Evolutionary conservation across 2,113 vertebrate genomes (phyloP).

Genomic region (Chascanopsetta lugubris): DNA sequence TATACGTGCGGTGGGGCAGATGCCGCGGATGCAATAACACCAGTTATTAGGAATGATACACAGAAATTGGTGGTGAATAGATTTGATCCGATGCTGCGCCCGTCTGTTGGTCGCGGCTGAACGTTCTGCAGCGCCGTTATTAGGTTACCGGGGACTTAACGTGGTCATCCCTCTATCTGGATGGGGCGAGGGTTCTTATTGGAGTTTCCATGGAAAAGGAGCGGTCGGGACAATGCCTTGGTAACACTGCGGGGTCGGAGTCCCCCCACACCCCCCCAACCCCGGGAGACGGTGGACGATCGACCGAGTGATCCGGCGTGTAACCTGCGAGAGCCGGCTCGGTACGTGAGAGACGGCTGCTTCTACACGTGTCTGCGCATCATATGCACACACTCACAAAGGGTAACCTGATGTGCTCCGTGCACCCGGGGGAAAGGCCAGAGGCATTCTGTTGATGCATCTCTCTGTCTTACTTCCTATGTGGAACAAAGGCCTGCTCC

Average conservation of each 20-base stretch:
- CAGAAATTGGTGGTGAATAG: conserved; percentile 46
- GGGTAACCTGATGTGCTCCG: conserved; percentile 26
- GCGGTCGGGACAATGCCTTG: conserved; percentile 38
- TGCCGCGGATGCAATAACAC: conserved; percentile 53
- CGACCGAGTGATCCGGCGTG: conserved; percentile 34
- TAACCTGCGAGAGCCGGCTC: conserved; percentile 34
- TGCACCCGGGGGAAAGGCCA: conserved; percentile 34
- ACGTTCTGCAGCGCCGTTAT: conserved; percentile 39
- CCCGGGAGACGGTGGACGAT: conserved; percentile 10
- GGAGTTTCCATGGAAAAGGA: conserved; percentile 66
- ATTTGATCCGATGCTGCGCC: conserved; percentile 31
- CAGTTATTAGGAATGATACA: conserved; percentile 60
- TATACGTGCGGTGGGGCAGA: conserved; percentile 31
- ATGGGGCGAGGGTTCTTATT: conserved; percentile 47
- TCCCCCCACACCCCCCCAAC: no score
- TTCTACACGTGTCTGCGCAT: conserved; percentile 44
- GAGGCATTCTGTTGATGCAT: conserved; percentile 62
- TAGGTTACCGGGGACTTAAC: conserved; percentile 53
- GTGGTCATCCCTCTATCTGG: conserved; percentile 48
- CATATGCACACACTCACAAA: conserved; percentile 24
- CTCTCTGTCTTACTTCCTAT: conserved; percentile 51
- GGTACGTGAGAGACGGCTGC: conserved; percentile 24
- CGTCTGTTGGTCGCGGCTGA: conserved; percentile 40
- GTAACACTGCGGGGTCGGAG: conserved; percentile 29
- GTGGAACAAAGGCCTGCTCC: conserved; percentile 71